Conservation (phyloP, 2,888 invertebrate species). For the Anorthoa munda region DNA sequence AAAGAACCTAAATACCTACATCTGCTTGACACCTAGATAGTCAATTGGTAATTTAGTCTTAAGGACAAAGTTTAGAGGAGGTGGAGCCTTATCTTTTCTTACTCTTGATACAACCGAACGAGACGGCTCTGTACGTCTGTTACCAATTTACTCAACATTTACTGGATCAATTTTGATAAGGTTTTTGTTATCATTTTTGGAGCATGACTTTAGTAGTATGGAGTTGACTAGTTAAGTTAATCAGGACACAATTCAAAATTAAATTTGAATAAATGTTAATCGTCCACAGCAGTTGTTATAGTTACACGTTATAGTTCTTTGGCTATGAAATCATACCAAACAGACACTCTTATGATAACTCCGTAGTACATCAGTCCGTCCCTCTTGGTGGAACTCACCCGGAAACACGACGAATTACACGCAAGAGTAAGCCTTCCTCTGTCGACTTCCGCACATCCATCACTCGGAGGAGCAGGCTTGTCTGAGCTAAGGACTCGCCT, state of each 20-base stretch:
- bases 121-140: no score
- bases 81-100: neutral
- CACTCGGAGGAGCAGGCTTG: constrained; percentile 30
- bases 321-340: neutral
- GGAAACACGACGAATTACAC: constrained; percentile 47
- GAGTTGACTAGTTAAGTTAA: no score
- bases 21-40: neutral
- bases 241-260: no score
- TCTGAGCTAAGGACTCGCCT: constrained; percentile 25
- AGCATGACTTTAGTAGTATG: no score
- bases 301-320: no score
- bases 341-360: neutral
- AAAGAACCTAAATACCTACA: neutral
- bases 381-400: constrained; percentile 34
- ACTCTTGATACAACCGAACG: neutral
- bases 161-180: no score
- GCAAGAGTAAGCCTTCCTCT: constrained; percentile 40
- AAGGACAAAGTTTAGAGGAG: no score
- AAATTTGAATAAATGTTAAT: no score
- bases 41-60: no score
- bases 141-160: no score
- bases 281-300: no score
- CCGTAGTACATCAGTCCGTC: neutral
- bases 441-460: constrained; percentile 48
- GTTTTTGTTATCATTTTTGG: no score